Base-by-base conservation (phyloP, 2,797 vertebrate species). In the Tamandua tetradactyla region DNA sequence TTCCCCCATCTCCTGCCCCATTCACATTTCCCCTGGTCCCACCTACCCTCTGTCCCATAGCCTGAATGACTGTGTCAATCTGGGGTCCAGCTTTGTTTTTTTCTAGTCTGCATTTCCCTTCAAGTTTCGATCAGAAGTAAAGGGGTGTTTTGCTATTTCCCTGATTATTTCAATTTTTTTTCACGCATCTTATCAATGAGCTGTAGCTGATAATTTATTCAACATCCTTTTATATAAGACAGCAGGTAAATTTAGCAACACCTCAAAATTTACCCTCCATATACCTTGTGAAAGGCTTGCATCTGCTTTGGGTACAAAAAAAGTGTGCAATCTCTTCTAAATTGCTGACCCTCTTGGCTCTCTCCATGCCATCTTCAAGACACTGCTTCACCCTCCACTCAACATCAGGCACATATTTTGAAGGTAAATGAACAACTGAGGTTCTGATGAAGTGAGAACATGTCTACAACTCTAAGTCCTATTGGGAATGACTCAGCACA, bases 21-120 rank as follows among this genome's bases (percentile, higher is more conserved):
- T 12, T 61, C 47, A 30, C 11, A 2, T 13, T 71, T 76, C 57
- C 78, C 62, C 64, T n/a, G 57, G 32, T 22, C 78, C 66, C 32
- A 42, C 89, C 61, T 7, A 15, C n/a, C n/a, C 0, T 14, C 4
- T 47, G 11, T 62, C 71, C n/a, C 2, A 2, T 37, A 42, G 52
- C 55, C 13, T 49, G 1, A 0, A 0, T 15, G 37, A 11, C 40
- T 40, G 2, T 78, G 52, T 18, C 49, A 57, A 22, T 64, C 20
- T 23, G 84, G 59, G 68, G 11, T 68, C n/a, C 22, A 83, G 5
- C 44, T 92, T 68, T n/a, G n/a, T 22, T 71, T 93, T 7, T 84
- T 64, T 37, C 40, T 95, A 57, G 40, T 79, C 74, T 81, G 30
- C 7, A 84, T 64, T 87, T 52, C 75, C 75, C 42, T 91, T 92